phyloP scores from a whole-genome alignment of 2,113 vertebrate genomes.

The Engystomops pustulosus region DNA sequence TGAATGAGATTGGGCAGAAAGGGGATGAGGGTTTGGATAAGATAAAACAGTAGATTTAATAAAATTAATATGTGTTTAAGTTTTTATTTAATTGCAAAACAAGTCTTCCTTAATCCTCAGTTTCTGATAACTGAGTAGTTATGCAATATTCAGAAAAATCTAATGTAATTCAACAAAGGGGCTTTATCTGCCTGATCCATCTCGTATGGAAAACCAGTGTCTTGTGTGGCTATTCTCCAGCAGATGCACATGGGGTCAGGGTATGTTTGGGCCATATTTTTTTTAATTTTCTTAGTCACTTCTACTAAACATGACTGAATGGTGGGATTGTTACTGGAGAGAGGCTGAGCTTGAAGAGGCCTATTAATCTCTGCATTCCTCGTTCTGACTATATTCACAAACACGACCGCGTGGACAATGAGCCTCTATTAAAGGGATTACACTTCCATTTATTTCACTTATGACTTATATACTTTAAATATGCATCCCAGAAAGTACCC shows the following conservation, averaged over 20 bases:
- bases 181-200: neutral
- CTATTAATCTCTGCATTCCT: slow-evolving; percentile 49
- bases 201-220: neutral
- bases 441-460: slow-evolving; percentile 29
- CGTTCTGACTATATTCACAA: slow-evolving; percentile 44
- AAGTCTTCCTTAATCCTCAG: too few species aligned
- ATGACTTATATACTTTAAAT: slow-evolving; percentile 27
- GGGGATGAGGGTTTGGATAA: too few species aligned
- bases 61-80: too few species aligned
- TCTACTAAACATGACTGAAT: slow-evolving; percentile 36
- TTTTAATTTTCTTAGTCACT: neutral
- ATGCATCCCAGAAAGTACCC: slow-evolving; percentile 7
- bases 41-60: too few species aligned
- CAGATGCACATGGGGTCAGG: neutral
- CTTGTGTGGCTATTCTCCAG: neutral
- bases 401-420: slow-evolving; percentile 27
- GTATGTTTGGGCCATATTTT: slow-evolving; percentile 6
- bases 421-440: slow-evolving; percentile 30
- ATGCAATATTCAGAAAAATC: neutral
- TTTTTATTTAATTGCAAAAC: too few species aligned
- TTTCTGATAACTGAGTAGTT: neutral
- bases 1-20: neutral
- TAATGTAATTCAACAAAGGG: neutral
- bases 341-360: slow-evolving; percentile 33
- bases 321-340: slow-evolving; percentile 41